phyloP scores from a whole-genome alignment of 2,888 invertebrate genomes.

The Petrolisthes cinctipes region DNA sequence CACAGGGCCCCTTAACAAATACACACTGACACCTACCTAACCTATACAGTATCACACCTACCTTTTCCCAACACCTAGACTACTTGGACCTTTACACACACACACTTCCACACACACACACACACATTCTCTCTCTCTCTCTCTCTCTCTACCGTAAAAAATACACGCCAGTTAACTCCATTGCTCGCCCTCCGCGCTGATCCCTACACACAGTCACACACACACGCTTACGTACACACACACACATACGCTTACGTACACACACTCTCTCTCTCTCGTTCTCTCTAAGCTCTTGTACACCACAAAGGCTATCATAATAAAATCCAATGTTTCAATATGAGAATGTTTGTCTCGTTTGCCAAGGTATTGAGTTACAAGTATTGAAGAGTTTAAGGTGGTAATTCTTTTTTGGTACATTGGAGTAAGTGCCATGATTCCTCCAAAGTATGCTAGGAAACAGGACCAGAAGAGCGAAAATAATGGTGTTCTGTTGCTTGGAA shows the following conservation, averaged over 20 bases:
- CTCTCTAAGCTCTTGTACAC: neutral
- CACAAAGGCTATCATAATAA: neutral
- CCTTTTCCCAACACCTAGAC: too few species aligned
- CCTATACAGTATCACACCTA: neutral
- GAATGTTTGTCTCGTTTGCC: neutral
- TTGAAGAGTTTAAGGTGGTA: too few species aligned
- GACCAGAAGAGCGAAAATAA: too few species aligned
- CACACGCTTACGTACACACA: neutral
- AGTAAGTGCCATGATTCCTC: too few species aligned
- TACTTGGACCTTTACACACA: neutral
- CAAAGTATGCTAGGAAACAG: too few species aligned
- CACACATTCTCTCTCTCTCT: neutral
- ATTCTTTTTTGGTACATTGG: too few species aligned
- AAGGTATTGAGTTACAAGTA: neutral
- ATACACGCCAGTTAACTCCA: too few species aligned
- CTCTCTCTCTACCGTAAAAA: too few species aligned
- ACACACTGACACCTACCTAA: neutral
- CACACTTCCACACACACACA: neutral
- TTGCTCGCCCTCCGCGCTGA: too few species aligned
- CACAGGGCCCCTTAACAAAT: too few species aligned
- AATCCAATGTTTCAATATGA: neutral
- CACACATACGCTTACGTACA: neutral
- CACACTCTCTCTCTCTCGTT: slow-evolving; percentile 21
- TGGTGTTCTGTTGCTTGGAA: too few species aligned
- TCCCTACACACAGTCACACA: neutral